Base-by-base conservation (phyloP, 2,797 vertebrate species). In the Sebastiscus tertius region DNA sequence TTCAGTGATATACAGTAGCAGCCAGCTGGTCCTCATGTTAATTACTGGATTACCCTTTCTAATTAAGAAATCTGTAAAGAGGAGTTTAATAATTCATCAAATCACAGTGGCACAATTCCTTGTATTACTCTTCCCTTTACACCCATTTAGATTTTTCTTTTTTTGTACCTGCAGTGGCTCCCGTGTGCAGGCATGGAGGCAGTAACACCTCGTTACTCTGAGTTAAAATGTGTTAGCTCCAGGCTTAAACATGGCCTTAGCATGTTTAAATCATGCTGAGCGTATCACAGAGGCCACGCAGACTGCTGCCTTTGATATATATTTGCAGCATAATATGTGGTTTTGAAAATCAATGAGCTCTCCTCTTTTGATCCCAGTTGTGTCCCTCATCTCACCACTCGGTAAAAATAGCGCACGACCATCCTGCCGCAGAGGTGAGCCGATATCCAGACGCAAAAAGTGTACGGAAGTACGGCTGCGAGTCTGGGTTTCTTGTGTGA, bases 11-110 rank as follows among this genome's bases (percentile, higher is more conserved):
- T 86, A 89, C 83, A 82, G 80, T 79, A 91, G 79, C 89, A 92
- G 82, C 75, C 74, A 89, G 78, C 83, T 90, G 82, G 75, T 90
- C 83, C 80, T 86, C 67, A 74, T 88, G 89, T 88, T 94, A 93
- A 95, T 95, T 92, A 94, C 91, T 80, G 85, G 90, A 94, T 95
- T 93, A 94, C 83, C 86, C 86, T 92, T 92, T 93, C 87, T 93
- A 94, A 95, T 95, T 90, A 94, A 91, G 83, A 91, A 91, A 93
- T 90, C 80, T 89, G 81, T 72, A 84, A 92, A 88, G 66, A 67
- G 27, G 74, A 86, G 59, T 85, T 94, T 85, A 92, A 93, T 91
- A 93, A 94, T 92, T 93, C 81, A 94, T 87, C 46, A 39, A 88
- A 90, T 89, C 87, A 88, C 74, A 74, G 69, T 75, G 66, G 83